Evolutionary conservation across 2,797 vertebrate species (phyloP), one percentile per base, ranked within the genome.

Genomic region (Rallus crepitans): DNA sequence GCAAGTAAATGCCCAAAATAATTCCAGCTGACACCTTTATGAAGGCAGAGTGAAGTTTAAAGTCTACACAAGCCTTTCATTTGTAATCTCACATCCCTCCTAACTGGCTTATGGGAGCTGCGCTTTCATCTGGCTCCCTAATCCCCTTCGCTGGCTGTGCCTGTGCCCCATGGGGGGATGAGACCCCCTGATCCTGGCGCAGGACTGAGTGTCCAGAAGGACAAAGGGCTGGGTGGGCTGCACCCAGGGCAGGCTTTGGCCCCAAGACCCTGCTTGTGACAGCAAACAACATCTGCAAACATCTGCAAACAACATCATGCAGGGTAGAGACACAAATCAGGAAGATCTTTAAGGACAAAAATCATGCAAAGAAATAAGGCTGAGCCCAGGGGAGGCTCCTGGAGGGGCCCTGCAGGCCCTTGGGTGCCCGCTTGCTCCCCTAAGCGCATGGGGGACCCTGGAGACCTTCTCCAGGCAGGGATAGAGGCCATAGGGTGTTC

Each of bases 1-100:
- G 87, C 90, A 94, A 95, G 95, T 94, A 93, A 97, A 96, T 94
- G 94, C 95, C 93, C 92, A 90, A 96, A 96, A 96, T 95, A 94
- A 94, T 95, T 85, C 95, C 86, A 96, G 94, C 92, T 95, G 95
- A 95, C 96, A 93, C 94, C 94, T 96, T 96, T 91, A 94, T 76
- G 88, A 96, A 93, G 64, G 91, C 91, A 95, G 90, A 94, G 93
- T 85, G 96, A 95, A 92, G 93, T 91, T 85, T 91, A 90, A 83
- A 94, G 89, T 85, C 96, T 94, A 59, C 59, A 66, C 79, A 66
- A 91, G 82, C 80, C 95, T 95, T 96, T 96, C 90, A 79, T 94
- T 93, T 90, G 83, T 89, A 83, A 94, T 88, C 79, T 76, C 76
- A 7, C 71, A 17, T 72, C 64, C 75, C 18, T 93, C 76, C 88